Conservation (phyloP, 2,797 vertebrate genomes). For the Falco peregrinus region DNA sequence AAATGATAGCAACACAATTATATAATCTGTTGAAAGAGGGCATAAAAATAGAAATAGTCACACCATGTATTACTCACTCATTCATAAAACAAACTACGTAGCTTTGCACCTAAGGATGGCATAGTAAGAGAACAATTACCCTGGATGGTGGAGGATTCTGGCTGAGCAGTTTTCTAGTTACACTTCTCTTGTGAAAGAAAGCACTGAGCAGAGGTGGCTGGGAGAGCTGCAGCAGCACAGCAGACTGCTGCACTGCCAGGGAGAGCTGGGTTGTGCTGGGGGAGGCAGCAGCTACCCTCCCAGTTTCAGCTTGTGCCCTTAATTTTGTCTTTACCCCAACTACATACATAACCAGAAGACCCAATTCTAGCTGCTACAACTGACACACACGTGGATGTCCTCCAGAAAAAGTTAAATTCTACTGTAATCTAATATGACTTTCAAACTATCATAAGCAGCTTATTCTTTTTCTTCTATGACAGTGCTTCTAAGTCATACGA, state of each 20-base stretch:
- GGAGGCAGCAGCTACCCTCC: not conserved
- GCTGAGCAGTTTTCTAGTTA: not conserved
- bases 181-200: not conserved
- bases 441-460: not conserved
- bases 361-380: not conserved
- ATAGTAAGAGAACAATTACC: not conserved
- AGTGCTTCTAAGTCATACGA: not conserved
- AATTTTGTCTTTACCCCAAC: not conserved
- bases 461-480: not conserved
- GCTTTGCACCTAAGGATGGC: not conserved
- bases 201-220: accelerated
- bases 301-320: not conserved
- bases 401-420: not conserved
- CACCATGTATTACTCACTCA: not conserved
- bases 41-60: conserved; percentile 10
- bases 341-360: not conserved
- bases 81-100: not conserved
- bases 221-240: not conserved
- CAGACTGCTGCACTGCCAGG: not conserved
- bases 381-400: not conserved
- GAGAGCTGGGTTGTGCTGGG: not conserved
- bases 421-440: not conserved
- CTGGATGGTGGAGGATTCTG: not conserved
- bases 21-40: not conserved
- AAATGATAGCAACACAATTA: not conserved